Conservation (phyloP, 2,113 vertebrate species). For the Ascaphus truei region DNA sequence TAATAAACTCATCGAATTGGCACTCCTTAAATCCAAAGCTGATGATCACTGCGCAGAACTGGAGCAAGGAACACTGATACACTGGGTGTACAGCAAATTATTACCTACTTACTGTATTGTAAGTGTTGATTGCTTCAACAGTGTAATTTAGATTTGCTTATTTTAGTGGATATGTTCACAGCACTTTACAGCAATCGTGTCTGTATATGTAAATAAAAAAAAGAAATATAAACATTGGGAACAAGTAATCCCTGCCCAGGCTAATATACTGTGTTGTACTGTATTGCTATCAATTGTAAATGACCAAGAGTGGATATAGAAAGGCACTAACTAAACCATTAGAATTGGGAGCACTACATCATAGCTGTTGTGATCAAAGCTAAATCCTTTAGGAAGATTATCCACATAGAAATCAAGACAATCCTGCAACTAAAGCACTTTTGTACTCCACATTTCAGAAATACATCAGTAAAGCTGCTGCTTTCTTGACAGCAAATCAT, state of each 20-base stretch:
- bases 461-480: slow-evolving; percentile 11
- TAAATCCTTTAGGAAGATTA: slow-evolving; percentile 78
- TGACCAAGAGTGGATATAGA: background rate
- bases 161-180: too few relatives aligned
- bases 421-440: slow-evolving; percentile 53
- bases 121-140: too few relatives aligned
- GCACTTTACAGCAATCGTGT: too few relatives aligned
- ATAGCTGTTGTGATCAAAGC: slow-evolving; percentile 54
- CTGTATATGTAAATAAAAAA: too few relatives aligned
- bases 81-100: too few relatives aligned
- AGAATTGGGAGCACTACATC: slow-evolving; percentile 47
- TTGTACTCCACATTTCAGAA: slow-evolving; percentile 34
- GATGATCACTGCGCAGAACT: too few relatives aligned
- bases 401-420: slow-evolving; percentile 57
- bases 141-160: too few relatives aligned
- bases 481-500: slow-evolving; percentile 3
- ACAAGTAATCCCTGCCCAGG: background rate
- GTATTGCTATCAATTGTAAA: background rate
- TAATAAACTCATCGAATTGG: too few relatives aligned
- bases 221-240: background rate
- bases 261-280: background rate
- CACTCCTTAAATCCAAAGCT: too few relatives aligned
- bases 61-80: too few relatives aligned
- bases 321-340: slow-evolving; percentile 37
- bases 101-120: too few relatives aligned